phyloP scores from a whole-genome alignment of 2,113 vertebrate species.

The Oncorhynchus nerka region DNA sequence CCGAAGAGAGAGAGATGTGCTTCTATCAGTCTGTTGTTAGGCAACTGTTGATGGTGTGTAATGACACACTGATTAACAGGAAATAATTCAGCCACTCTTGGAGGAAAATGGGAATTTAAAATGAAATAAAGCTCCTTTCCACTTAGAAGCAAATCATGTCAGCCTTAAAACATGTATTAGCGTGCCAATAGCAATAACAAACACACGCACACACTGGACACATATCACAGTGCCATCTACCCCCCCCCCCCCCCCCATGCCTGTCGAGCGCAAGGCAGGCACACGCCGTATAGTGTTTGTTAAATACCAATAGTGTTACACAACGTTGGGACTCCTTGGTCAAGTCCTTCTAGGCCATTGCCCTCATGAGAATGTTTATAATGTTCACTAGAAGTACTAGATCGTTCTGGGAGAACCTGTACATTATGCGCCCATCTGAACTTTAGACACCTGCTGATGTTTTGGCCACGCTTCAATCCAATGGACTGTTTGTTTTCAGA shows the following conservation, averaged over 20 bases:
- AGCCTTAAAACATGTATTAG: no score
- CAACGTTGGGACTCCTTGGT: constrained; percentile 56
- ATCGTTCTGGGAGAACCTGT: constrained; percentile 50
- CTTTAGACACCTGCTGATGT: constrained; percentile 59
- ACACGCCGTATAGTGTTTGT: background rate
- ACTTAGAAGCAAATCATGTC: no score
- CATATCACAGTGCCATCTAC: no score
- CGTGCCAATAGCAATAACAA: no score
- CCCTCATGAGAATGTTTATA: constrained; percentile 57
- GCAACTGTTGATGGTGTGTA: no score
- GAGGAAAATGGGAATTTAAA: no score
- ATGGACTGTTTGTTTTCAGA: constrained; percentile 45
- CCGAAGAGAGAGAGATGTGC: no score
- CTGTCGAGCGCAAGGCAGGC: background rate
- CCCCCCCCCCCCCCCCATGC: constrained; percentile 13
- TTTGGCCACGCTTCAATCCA: constrained; percentile 20
- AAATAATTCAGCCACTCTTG: no score
- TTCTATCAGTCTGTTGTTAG: no score
- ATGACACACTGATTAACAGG: no score
- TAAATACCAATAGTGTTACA: constrained; percentile 46
- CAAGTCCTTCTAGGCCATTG: constrained; percentile 57
- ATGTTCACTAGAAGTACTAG: constrained; percentile 49
- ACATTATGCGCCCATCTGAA: constrained; percentile 46
- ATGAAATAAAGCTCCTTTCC: no score
- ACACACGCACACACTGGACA: no score